A percentile compares a stretch with the other conserved stretches of the same genome.
Evolutionary conservation across 2,797 vertebrate species (phyloP).

Genomic region (Thripadectes ignobilis): DNA sequence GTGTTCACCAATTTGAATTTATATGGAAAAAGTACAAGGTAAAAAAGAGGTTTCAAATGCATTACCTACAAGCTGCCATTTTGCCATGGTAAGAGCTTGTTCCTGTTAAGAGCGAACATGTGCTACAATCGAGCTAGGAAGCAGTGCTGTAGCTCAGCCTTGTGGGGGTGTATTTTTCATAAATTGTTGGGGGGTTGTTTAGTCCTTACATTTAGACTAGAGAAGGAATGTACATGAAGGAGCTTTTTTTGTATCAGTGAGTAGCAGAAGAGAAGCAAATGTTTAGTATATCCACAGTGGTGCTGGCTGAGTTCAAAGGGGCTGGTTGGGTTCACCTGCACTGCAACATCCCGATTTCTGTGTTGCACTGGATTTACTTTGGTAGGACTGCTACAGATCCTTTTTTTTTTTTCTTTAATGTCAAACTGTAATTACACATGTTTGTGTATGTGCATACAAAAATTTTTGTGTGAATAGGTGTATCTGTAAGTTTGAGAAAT

Average conservation of each 20-base stretch:
- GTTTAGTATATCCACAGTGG: accelerated
- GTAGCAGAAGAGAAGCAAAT: background rate
- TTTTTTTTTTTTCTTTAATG: background rate
- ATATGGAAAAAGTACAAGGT: background rate
- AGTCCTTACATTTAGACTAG: background rate
- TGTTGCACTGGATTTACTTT: background rate
- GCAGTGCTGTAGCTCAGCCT: background rate
- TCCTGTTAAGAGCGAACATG: accelerated
- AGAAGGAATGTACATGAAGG: background rate
- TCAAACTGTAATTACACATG: background rate
- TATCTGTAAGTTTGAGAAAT: background rate
- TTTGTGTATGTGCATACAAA: background rate
- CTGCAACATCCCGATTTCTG: background rate
- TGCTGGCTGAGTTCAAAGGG: background rate
- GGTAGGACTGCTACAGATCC: background rate
- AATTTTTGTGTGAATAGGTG: background rate
- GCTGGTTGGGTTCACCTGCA: background rate
- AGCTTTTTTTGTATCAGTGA: background rate
- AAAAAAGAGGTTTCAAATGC: background rate
- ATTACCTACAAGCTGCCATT: background rate
- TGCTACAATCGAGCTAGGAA: background rate
- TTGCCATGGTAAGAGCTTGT: background rate
- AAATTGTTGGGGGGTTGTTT: background rate
- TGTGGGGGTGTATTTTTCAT: background rate
- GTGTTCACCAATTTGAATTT: background rate